Evolutionary conservation across 2,797 vertebrate species (phyloP).

Genomic region (Semotilus atromaculatus): DNA sequence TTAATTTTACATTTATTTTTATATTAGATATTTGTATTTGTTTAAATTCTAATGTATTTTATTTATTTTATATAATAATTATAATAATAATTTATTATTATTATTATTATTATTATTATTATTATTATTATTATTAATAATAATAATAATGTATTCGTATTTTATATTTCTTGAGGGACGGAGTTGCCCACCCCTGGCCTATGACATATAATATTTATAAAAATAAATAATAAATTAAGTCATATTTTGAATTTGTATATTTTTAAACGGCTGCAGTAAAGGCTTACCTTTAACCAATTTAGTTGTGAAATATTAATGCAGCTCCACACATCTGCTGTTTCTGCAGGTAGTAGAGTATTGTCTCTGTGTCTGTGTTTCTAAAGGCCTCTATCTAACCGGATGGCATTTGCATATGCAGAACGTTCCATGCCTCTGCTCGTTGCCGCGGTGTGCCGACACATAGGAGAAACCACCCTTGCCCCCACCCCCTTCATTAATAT

Average conservation of each 20-base stretch:
- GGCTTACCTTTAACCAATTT: constrained; percentile 4
- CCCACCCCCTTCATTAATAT: constrained; percentile 90
- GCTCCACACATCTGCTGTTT: constrained; percentile 39
- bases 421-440: constrained; percentile 42
- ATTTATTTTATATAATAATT: background rate
- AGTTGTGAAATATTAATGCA: constrained; percentile 37
- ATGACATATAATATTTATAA: background rate
- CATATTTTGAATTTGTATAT: background rate
- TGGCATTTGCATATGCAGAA: constrained; percentile 64
- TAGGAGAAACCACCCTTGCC: constrained; percentile 77
- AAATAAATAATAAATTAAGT: background rate
- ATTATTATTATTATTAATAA: background rate
- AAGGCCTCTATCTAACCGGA: constrained; percentile 57
- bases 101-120: too few species aligned
- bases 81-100: background rate
- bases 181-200: background rate
- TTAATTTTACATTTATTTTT: too few species aligned
- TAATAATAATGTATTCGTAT: background rate
- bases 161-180: background rate
- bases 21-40: too few species aligned
- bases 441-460: constrained; percentile 60
- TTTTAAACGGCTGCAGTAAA: background rate
- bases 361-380: constrained; percentile 35
- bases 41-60: background rate
- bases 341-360: constrained; percentile 38